Evolutionary conservation across 1,140 invertebrate species (phyloP).

Genomic region (Nasonia vitripennis): DNA sequence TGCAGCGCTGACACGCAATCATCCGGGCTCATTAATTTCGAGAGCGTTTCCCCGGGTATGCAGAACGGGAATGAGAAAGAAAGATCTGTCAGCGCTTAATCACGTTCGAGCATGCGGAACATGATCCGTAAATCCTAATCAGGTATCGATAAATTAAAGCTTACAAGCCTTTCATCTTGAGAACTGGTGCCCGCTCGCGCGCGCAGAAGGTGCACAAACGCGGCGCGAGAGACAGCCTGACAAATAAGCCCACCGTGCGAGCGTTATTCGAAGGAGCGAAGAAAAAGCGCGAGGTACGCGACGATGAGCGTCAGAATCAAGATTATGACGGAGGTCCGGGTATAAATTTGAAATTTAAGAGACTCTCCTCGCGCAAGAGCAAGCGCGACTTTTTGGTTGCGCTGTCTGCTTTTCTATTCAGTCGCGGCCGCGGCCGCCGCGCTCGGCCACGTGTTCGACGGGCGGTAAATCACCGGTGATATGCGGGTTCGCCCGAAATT

Average conservation of each 20-base stretch:
- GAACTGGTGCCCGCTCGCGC: slow-evolving; percentile 30
- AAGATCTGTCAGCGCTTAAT: slow-evolving; percentile 14
- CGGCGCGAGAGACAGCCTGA: slow-evolving; percentile 53
- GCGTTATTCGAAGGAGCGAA: slow-evolving; percentile 48
- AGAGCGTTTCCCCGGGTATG: neutral
- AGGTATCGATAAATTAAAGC: slow-evolving; percentile 51
- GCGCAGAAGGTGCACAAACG: slow-evolving; percentile 53
- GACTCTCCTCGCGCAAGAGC: slow-evolving; percentile 53
- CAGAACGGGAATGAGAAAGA: too few relatives aligned
- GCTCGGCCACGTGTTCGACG: slow-evolving; percentile 58
- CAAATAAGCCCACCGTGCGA: slow-evolving; percentile 70
- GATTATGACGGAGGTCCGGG: slow-evolving; percentile 70
- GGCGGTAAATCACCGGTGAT: slow-evolving; percentile 73
- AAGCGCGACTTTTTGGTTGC: neutral
- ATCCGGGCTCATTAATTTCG: slow-evolving; percentile 27
- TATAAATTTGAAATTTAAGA: slow-evolving; percentile 77
- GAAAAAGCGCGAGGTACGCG: slow-evolving; percentile 52
- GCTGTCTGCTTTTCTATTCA: slow-evolving; percentile 3
- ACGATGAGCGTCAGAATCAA: slow-evolving; percentile 69
- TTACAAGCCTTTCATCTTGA: slow-evolving; percentile 32
- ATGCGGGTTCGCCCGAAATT: slow-evolving; percentile 75
- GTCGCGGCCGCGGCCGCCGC: slow-evolving; percentile 5
- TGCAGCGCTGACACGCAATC: neutral
- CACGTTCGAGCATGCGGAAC: slow-evolving; percentile 33
- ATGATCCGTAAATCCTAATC: slow-evolving; percentile 52